A percentile compares a stretch with the other conserved stretches of the same genome.
phyloP scores from a whole-genome alignment of 2,888 invertebrate species.

The Erebia ligea region DNA sequence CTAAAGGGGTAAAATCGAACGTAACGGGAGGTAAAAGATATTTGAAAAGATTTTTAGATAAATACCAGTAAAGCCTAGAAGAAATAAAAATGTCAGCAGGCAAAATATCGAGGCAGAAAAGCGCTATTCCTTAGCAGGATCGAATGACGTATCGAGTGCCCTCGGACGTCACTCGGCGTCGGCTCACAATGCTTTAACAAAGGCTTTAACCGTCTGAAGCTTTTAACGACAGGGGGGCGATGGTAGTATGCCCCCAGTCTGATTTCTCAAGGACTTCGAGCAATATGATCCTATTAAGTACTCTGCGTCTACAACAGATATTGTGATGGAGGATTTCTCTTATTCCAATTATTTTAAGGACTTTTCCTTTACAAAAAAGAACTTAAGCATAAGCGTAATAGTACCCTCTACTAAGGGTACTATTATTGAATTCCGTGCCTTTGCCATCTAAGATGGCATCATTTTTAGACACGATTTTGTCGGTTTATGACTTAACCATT shows the following conservation, averaged over 20 bases:
- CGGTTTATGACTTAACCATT: too few relatives aligned
- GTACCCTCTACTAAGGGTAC: too few relatives aligned
- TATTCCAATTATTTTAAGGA: too few relatives aligned
- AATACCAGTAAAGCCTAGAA: not conserved
- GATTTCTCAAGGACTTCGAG: constrained; percentile 3
- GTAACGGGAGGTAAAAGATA: not conserved
- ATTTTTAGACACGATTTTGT: too few relatives aligned
- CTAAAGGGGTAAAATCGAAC: too few relatives aligned
- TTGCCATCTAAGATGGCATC: too few relatives aligned
- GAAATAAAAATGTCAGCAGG: not conserved
- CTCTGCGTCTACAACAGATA: not conserved
- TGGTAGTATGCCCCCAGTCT: too few relatives aligned
- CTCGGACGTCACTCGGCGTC: constrained; percentile 18
- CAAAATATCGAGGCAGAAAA: constrained; percentile 5
- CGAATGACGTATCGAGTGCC: constrained; percentile 6
- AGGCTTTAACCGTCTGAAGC: not conserved
- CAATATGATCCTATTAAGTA: constrained; percentile 12
- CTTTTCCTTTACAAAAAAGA: too few relatives aligned
- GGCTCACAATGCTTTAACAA: not conserved
- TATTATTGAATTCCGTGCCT: too few relatives aligned
- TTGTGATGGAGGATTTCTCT: not conserved
- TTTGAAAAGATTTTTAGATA: not conserved
- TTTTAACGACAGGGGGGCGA: not conserved
- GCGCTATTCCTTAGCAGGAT: constrained; percentile 13
- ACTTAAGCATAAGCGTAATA: too few relatives aligned